Evolutionary conservation across 1,140 invertebrate genomes (phyloP), one percentile per base, ranked within the genome.

Genomic region (Ips nitidus): DNA sequence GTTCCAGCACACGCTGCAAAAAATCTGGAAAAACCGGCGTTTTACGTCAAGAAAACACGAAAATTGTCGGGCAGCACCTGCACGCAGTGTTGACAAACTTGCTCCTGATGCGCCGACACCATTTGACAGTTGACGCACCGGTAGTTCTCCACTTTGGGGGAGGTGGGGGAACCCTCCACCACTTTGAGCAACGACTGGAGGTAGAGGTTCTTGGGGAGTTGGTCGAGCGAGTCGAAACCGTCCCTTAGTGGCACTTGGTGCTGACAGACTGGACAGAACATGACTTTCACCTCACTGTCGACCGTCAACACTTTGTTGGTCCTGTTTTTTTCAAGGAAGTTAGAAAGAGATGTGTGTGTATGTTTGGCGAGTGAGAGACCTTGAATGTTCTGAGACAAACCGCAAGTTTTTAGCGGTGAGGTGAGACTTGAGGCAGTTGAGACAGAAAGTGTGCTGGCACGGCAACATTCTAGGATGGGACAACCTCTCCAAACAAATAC

Each of bases 391-490:
- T 39, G 41, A 37, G 8, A 1, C 45, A 42, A 64, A 37, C n/a
- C 65, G 65, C 41, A 70, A 45, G 45, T 70, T 72, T 67, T 72
- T 71, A 60, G 79, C 78, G n/a, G 81, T 77, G 3, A 75, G n/a
- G 57, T 84, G 83, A 47, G 80, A 80, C 70, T 83, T 81, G 6
- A 91, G 82, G 73, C 89, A 91, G 8, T 83, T 77, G 50, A 85
- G 76, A 75, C 91, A 92, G 78, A 91, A 92, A 0, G 90, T 91
- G 78, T 91, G 90, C 76, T 91, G 90, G 76, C 90, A 92, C 2
- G 88, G 87, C 68, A 92, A 79, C 82, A 91, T 87, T 76, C 87
- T 88, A 1, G 90, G 89, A 41, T 86, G 82, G 66, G 83, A 84
- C 40, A 89, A 83, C 64, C 86, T 82, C 75, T 91, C 88, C 39